Percentiles rank a stretch among this genome's conserved stretches.
Evolutionary conservation across 2,113 vertebrate species (phyloP).

Genomic region (Micronisus gabar): DNA sequence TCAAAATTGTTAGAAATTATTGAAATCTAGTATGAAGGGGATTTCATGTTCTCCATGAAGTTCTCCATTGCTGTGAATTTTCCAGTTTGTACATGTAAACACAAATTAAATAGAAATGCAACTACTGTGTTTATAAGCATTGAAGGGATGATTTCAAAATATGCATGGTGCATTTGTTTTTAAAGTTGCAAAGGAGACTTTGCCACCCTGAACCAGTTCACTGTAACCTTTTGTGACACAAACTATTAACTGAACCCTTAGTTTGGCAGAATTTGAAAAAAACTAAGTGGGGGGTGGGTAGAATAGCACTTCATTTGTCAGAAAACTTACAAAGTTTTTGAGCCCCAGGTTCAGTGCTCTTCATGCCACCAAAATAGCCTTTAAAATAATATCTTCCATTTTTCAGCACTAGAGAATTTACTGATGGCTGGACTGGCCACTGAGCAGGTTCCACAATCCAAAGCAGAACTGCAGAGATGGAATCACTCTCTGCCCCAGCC

Average conservation of each 20-base stretch:
- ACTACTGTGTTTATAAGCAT: not conserved
- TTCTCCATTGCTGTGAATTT: not conserved
- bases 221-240: not conserved
- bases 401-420: not conserved
- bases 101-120: not conserved
- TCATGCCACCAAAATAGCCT: not conserved
- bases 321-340: not conserved
- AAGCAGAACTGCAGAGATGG: not conserved
- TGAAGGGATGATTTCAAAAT: not conserved
- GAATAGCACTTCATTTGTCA: not conserved
- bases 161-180: not conserved
- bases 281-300: fast-evolving
- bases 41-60: not conserved
- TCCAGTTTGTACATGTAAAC: not conserved
- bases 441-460: not conserved
- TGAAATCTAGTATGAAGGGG: not conserved
- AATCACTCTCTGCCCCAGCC: not conserved
- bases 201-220: not conserved
- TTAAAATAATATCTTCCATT: not conserved
- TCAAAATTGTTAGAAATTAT: conserved; percentile 43
- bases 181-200: not conserved
- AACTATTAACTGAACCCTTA: not conserved
- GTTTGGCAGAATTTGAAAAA: not conserved
- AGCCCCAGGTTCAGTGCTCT: not conserved
- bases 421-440: not conserved